Evolutionary conservation across 2,113 vertebrate genomes (phyloP).

Genomic region (Eubucco bourcierii): DNA sequence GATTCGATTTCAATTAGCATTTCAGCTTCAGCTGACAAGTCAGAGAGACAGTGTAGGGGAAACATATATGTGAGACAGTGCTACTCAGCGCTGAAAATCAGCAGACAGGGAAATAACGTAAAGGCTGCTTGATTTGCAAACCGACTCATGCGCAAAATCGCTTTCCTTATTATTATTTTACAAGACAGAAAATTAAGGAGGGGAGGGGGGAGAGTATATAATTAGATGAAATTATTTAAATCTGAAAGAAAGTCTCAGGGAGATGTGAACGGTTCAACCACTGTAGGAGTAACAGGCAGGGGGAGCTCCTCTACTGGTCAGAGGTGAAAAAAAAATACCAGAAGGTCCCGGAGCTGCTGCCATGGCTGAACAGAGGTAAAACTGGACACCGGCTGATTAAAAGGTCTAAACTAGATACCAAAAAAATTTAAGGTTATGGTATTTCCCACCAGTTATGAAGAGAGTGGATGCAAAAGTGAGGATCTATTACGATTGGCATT

Average conservation of each 20-base stretch:
- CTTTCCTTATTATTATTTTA: slow-evolving; percentile 52
- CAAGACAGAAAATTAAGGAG: slow-evolving; percentile 28
- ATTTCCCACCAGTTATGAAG: slow-evolving; percentile 9
- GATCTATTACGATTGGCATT: slow-evolving; percentile 51
- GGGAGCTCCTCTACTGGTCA: slow-evolving; percentile 47
- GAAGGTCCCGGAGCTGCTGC: background rate
- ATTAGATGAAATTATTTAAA: slow-evolving; percentile 26
- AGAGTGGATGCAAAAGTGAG: slow-evolving; percentile 27
- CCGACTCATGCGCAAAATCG: slow-evolving; percentile 12
- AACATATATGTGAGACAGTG: background rate
- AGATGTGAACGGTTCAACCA: background rate
- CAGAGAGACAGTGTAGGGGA: slow-evolving; percentile 40
- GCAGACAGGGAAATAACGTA: slow-evolving; percentile 27
- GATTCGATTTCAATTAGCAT: slow-evolving; percentile 63
- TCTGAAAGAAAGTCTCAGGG: slow-evolving; percentile 1
- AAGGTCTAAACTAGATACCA: background rate
- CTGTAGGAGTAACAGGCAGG: slow-evolving; percentile 18
- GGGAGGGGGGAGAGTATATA: background rate
- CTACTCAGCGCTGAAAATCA: background rate
- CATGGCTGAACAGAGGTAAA: background rate
- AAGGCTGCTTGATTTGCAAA: slow-evolving; percentile 52
- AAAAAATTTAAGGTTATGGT: background rate
- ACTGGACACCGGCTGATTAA: background rate
- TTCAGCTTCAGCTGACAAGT: slow-evolving; percentile 58
- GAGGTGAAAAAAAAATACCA: slow-evolving; percentile 25